Evolutionary conservation across 1,140 invertebrate genomes (phyloP), one percentile per base, ranked within the genome.

Genomic region (Cecropterus lyciades): DNA sequence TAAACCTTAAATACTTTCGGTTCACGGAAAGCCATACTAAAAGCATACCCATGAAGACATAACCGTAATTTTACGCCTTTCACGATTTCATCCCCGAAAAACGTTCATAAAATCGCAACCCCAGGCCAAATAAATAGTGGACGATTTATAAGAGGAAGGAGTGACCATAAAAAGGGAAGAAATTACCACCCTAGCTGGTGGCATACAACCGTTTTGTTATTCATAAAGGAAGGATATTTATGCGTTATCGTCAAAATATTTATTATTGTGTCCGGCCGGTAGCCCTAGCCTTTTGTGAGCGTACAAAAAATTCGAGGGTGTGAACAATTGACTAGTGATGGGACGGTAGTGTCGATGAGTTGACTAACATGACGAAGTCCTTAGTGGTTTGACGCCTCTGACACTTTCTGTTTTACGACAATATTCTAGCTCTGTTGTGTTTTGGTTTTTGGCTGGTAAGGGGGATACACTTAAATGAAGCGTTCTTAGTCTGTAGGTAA

Each of bases 191-290:
- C 80, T 79, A 75, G 64, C 76, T 65, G 73, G 78, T 79, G 86
- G 79, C 81, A 79, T 69, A 79, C 70, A 43, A 65, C 72, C 74
- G 77, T 84, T 86, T 91, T 90, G 85, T 87, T 92, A 92, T 92
- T 92, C 89, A 92, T 92, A 92, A 92, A 92, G 78, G 83, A 77
- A 74, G 73, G 75, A 90, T 92, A 92, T 92, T 92, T 92, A 92
- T 92, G 89, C 74, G 79, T 88, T 89, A 92, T 92, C 87, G 87
- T 92, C 89, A 90, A 92, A 92, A 92, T 92, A 92, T 92, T 92
- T 90, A 92, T 92, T 92, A 92, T 88, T 89, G 79, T 84, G 87
- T 87, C 84, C 77, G 83, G 79, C 72, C 82, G 76, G 77, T 77
- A 80, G 78, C 82, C 84, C 79, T 73, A 82, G 80, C 84, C 85